phyloP scores from a whole-genome alignment of 2,888 invertebrate genomes.

The Drosophila borealis region DNA sequence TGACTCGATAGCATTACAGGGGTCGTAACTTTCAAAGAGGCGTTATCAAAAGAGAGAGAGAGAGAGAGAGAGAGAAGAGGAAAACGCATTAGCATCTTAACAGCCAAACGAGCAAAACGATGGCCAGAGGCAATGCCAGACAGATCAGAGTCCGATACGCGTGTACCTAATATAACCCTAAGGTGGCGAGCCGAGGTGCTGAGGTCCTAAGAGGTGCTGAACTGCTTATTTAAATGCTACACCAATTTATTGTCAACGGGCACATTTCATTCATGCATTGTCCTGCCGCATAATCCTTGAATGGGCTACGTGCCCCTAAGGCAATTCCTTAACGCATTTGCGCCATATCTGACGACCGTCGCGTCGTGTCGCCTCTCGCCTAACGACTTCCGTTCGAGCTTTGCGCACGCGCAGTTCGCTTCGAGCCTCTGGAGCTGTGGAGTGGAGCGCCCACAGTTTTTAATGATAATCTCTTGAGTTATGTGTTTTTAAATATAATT shows the following conservation, averaged over 20 bases:
- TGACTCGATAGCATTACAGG: background rate
- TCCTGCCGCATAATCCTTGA: slow-evolving; percentile 77
- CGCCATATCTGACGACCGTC: slow-evolving; percentile 46
- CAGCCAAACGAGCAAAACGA: slow-evolving; percentile 31
- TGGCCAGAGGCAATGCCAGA: slow-evolving; percentile 44
- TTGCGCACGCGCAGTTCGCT: slow-evolving; percentile 72
- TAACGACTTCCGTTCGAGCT: slow-evolving; percentile 79
- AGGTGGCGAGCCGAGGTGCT: slow-evolving; percentile 18
- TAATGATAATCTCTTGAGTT: slow-evolving; percentile 85
- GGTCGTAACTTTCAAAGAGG: slow-evolving; percentile 17
- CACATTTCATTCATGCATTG: slow-evolving; percentile 74
- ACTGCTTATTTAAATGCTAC: slow-evolving; percentile 77
- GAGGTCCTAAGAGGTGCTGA: slow-evolving; percentile 35
- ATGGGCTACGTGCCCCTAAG: slow-evolving; percentile 65
- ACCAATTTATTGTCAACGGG: slow-evolving; percentile 78
- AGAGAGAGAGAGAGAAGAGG: background rate
- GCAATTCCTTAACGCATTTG: slow-evolving; percentile 65
- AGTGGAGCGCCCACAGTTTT: slow-evolving; percentile 82
- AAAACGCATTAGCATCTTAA: slow-evolving; percentile 70
- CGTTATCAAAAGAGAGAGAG: background rate
- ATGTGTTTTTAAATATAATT: slow-evolving; percentile 85
- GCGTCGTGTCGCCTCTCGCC: slow-evolving; percentile 25
- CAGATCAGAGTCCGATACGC: slow-evolving; percentile 31
- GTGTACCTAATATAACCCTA: slow-evolving; percentile 46
- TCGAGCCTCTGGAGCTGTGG: slow-evolving; percentile 17